A percentile compares a stretch with the other conserved stretches of the same genome.
Conservation (phyloP, 2,888 invertebrate species). For the Drosophila niveifrons region DNA sequence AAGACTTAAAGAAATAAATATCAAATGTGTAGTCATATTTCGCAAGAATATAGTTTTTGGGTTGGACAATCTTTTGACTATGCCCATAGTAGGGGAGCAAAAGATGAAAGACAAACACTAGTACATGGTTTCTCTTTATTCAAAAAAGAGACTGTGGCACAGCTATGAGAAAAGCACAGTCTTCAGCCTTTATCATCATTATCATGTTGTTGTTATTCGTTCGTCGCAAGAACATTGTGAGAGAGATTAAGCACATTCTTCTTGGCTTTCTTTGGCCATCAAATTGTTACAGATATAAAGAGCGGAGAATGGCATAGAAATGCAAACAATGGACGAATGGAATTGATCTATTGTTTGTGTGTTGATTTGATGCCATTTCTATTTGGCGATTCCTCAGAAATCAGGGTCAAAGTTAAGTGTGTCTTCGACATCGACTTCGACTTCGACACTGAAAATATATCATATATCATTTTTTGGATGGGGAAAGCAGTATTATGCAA, state of each 20-base stretch:
- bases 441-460: background rate
- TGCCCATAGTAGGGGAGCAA: no score
- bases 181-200: background rate
- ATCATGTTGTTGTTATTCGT: background rate
- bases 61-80: no score
- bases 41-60: background rate
- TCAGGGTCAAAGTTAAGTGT: conserved; percentile 1
- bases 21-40: background rate
- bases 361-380: background rate
- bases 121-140: background rate
- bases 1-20: background rate
- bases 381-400: background rate
- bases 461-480: no score
- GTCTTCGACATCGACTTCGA: background rate
- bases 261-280: background rate
- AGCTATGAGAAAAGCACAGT: background rate
- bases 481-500: background rate
- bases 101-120: background rate
- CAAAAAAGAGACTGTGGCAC: background rate
- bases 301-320: background rate
- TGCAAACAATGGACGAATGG: background rate
- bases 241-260: conserved; percentile 2
- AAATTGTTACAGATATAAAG: background rate
- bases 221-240: background rate
- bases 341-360: conserved; percentile 2